Base-by-base conservation (phyloP, 1,140 invertebrate genomes). In the Helicoverpa armigera region DNA sequence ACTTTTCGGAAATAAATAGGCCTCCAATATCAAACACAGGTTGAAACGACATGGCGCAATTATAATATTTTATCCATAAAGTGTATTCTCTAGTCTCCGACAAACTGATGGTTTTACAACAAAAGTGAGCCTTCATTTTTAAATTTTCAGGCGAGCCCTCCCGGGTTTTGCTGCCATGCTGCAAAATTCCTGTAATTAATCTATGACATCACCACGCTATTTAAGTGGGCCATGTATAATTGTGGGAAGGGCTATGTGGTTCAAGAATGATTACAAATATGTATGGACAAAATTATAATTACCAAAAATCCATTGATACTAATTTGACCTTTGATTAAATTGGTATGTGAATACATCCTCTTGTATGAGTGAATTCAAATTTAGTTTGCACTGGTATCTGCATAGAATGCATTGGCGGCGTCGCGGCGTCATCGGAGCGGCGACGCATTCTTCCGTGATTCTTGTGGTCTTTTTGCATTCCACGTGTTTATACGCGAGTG, bases 391-490 rank as follows among this genome's bases (percentile, higher is more conserved):
- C 54, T 56, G 53, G 43, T 69, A 70, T 77, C 53, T 82, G 58
- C 73, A 79, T 81, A 74, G 72, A 60, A 77, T 51, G 54, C 35
- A 43, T 43, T 5, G 4, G 35, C 35, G 65, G 80, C 77, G 65
- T 54, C 80, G 80, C 77, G 65, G 48, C 80, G 81, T 82, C 79
- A 73, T 63, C 63, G 48, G 72, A 73, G 70, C 67, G 53, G 82
- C 77, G 85, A 67, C 81, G 82, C 82, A 86, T 86, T 90, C 86
- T 88, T 88, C 86, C 87, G 86, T 86, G 84, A 86, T 87, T 87
- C 87, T 86, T 85, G 85, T 82, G 81, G 85, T 87, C 87, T 89
- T 91, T 90, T 92, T 91, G 84, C 84, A 88, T 87, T 88, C 83
- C 83, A 81, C 81, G 82, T 86, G 86, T 88, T 86, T 88, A 89